Evolutionary conservation across 2,797 vertebrate genomes (phyloP).

Genomic region (Hylomyscus alleni): DNA sequence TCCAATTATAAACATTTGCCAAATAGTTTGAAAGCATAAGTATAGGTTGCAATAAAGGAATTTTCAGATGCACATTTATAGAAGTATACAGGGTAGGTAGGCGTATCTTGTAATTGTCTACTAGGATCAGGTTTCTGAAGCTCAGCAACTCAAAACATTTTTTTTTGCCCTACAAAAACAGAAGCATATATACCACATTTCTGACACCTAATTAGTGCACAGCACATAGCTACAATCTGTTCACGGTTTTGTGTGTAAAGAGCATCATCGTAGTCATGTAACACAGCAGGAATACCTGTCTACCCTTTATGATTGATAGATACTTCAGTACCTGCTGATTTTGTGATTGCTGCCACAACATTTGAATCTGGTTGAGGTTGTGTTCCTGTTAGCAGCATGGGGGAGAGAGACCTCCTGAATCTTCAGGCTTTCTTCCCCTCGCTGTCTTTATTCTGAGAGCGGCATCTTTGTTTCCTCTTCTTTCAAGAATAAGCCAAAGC

Average conservation of each 20-base stretch:
- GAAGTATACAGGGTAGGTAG: not conserved
- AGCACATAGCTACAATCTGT: not conserved
- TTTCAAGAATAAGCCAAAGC: not conserved
- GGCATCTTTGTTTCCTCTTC: not conserved
- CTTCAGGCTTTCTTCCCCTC: not conserved
- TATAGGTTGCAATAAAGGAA: not conserved
- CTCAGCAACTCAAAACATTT: not conserved
- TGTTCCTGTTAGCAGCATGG: not conserved
- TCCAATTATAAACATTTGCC: not conserved
- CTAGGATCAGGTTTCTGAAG: not conserved
- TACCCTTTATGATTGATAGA: not conserved
- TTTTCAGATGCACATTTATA: not conserved
- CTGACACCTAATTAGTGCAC: not conserved
- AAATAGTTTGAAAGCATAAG: constrained; percentile 1
- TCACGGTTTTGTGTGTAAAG: not conserved
- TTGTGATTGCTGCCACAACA: not conserved
- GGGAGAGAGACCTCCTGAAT: not conserved
- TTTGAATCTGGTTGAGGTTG: not conserved
- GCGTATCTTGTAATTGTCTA: not conserved
- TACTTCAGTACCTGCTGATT: not conserved
- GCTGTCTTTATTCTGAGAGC: constrained; percentile 40
- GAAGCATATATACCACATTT: not conserved
- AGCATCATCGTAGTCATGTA: not conserved
- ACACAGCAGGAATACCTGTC: not conserved
- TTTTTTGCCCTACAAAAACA: not conserved